Evolutionary conservation across 2,888 invertebrate species (phyloP).

Genomic region (Oasisia sp.): DNA sequence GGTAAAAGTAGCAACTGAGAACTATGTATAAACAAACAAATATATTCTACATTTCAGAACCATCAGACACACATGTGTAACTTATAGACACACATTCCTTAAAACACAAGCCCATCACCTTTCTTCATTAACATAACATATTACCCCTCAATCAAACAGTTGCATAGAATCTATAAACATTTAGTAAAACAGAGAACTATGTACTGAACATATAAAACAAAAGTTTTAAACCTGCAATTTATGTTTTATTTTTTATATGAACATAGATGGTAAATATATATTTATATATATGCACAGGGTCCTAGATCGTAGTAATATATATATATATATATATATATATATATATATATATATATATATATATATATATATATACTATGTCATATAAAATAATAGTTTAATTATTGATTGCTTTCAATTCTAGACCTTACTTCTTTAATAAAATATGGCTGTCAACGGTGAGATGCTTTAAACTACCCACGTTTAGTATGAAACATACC

Average conservation of each 20-base stretch:
- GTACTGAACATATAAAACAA: neutral
- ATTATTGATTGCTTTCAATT: neutral
- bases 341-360: conserved; percentile 22
- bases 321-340: conserved; percentile 26
- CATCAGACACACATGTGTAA: neutral
- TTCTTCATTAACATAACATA: neutral
- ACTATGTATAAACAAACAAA: neutral
- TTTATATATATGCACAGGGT: no score
- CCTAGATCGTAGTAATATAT: no score
- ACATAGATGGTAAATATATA: no score
- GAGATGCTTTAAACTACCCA: no score
- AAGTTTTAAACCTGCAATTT: neutral
- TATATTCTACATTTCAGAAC: neutral
- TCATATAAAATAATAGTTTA: neutral
- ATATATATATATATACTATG: no score
- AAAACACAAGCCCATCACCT: neutral
- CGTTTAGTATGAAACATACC: no score
- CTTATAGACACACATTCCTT: neutral
- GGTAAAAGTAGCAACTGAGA: neutral
- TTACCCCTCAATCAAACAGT: neutral
- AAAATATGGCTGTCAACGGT: neutral
- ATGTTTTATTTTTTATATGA: conserved; percentile 23
- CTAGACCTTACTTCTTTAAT: neutral
- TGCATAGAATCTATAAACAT: neutral
- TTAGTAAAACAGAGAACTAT: neutral